These are phyloP conservation scores for Myopa testacea DNA, from an alignment of 2,888 invertebrate species.

Conservation along the genomic window DNA sequence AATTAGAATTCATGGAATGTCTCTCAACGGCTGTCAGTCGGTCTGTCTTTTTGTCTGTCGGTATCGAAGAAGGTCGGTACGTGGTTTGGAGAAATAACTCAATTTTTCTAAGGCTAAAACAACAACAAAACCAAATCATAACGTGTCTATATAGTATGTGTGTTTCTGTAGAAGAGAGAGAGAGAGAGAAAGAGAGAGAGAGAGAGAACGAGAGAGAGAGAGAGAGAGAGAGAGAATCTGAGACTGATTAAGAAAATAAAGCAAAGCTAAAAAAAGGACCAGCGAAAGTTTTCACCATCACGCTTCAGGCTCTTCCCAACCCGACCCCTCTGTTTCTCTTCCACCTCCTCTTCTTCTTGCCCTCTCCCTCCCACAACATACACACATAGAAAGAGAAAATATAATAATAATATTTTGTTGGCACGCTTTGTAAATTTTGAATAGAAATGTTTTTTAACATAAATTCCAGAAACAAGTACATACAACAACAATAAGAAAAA, in stretches of 20 bases:
- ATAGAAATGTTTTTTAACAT: slow-evolving; percentile 27
- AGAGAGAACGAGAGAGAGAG: background rate
- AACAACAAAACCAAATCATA: background rate
- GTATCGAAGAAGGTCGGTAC: background rate
- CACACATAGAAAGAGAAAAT: background rate
- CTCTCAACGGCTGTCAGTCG: background rate
- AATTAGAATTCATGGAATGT: slow-evolving; percentile 14
- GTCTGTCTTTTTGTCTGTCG: background rate
- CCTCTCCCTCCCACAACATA: background rate
- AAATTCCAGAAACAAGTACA: slow-evolving; percentile 15
- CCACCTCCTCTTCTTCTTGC: background rate
- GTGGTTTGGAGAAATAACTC: slow-evolving; percentile 13
- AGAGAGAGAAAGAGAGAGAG: no score
- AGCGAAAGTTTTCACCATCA: background rate
- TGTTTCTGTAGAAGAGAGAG: no score
- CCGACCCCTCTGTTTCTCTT: no score
- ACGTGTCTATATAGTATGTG: background rate
- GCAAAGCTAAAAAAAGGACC: background rate
- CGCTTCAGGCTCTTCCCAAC: no score
- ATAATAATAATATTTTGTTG: slow-evolving; percentile 11
- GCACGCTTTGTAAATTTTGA: slow-evolving; percentile 21
- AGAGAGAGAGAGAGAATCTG: no score
- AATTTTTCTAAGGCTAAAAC: slow-evolving; percentile 11
- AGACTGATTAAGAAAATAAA: background rate
- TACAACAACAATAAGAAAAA: slow-evolving; percentile 5